Percentiles rank a stretch among this genome's conserved stretches.
Conservation (phyloP, 2,113 vertebrate genomes). For the Ranitomeya variabilis region DNA sequence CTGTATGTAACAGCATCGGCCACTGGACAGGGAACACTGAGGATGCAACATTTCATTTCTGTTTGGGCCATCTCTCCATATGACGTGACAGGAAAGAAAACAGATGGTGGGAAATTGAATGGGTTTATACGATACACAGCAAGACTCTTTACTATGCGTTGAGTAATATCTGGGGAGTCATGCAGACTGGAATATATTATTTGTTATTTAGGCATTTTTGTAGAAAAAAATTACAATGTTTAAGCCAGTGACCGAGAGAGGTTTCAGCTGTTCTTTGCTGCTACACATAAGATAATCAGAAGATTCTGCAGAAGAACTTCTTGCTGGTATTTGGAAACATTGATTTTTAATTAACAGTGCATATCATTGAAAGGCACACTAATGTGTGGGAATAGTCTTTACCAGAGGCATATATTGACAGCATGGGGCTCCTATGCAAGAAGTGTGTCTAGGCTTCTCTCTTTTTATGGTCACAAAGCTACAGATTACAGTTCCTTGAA, state of each 20-base stretch:
- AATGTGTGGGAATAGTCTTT: too few species aligned
- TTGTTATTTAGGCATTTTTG: neutral
- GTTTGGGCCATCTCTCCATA: constrained; percentile 31
- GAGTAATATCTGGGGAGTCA: neutral
- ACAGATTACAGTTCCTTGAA: too few species aligned
- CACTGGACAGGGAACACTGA: constrained; percentile 28
- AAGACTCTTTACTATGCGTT: neutral
- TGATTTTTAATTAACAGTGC: neutral
- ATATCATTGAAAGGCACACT: too few species aligned
- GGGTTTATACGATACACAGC: neutral
- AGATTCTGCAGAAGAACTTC: neutral
- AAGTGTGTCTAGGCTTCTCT: too few species aligned
- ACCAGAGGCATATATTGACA: too few species aligned
- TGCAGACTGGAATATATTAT: neutral
- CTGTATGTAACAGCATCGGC: neutral
- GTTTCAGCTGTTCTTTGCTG: neutral
- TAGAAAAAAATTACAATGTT: neutral
- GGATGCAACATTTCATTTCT: constrained; percentile 37
- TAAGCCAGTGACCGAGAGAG: neutral
- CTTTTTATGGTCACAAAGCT: too few species aligned
- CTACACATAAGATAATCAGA: neutral
- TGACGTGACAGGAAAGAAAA: constrained; percentile 27
- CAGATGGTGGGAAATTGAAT: constrained; percentile 25
- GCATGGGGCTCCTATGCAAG: too few species aligned
- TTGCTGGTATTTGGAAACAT: neutral